Evolutionary conservation across 1,140 invertebrate genomes (phyloP), one percentile per base, ranked within the genome.

Genomic region (Aplysia californica): DNA sequence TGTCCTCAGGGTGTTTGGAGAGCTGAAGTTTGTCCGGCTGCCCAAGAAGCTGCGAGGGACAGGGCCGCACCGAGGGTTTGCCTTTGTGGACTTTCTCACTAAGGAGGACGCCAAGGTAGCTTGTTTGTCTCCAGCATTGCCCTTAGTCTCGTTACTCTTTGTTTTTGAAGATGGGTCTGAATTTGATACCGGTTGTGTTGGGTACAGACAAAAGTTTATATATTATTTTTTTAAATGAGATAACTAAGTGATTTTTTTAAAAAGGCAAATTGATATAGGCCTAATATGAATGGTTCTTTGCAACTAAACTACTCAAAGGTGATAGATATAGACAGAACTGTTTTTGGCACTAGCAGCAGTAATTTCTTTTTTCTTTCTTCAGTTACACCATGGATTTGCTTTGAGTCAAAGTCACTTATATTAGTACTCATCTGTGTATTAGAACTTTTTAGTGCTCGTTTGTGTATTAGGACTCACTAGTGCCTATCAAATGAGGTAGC

Each of bases 61-160:
- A 35, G 94, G 95, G 29, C 72, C 72, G 33, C 98, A 99, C 90
- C 92, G 97, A 85, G 98, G 98, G 72, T 99, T 99, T 90, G 96
- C 93, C 55, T 99, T 99, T 90, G 94, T 99, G 20, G 98, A 99
- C 85, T 99, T 94, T 90, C 89, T 94, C 58, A 94, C 94, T 0
- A 95, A 95, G 85, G 93, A 94, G 79, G 96, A 99, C 91, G 97
- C 98, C 0, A 98, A 98, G 93, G 96, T 96, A 61, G 10, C 44
- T 50, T 61, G 58, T 18, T 6, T 18, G 10, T 61, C 29, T 6
- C 29, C 10, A 18, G 6, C 18, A 18, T 29, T 18, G 29, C 29
- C 6, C 29, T 61, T 20, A 23, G 18, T 61, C 29, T 29, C 6
- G 33, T 50, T 6, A 35, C 15, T 70, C 36, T 39, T 35, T 44